Evolutionary conservation across 2,888 invertebrate species (phyloP), one percentile per base, ranked within the genome.

Genomic region (Cephonodes hylas): DNA sequence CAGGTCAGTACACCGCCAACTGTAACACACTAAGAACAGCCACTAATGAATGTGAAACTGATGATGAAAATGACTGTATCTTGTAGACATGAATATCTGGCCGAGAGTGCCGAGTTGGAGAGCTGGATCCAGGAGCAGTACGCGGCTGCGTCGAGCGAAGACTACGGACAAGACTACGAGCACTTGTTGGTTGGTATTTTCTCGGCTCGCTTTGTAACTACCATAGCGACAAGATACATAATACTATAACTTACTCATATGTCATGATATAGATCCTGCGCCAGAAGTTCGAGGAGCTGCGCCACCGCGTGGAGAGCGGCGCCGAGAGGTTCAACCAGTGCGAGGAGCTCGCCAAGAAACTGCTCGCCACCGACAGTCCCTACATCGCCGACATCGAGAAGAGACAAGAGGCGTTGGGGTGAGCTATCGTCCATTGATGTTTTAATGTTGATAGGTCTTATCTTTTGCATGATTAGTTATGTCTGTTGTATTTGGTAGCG

Each of bases 81-180:
- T 42, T 61, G 0, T 72, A 94, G 96, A 67, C 98, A 98, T 79
- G 98, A 98, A 78, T 99, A 98, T 84, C 94, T 98, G 82, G 93
- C 96, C 0, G 98, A 99, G 86, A 97, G 97, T 58, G 96, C 96
- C 2, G 98, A 98, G 77, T 93, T 99, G 44, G 97, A 98, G 80
- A 94, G 95, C 74, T 99, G 98, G 98, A 97, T 99, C 59, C 95
- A 96, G 67, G 98, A 98, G 73, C 97, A 98, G 81, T 95, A 96
- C 77, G 96, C 97, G 59, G 95, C 96, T 0, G 98, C 98, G 0
- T 96, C 96, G 58, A 97, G 96, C 62, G 98, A 98, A 77, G 99
- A 99, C 82, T 98, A 97, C 76, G 99, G 99, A 0, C 97, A 97
- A 82, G 99, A 99, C 84, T 98, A 96, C 76, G 98, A 98, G 76